Evolutionary conservation across 2,888 invertebrate genomes (phyloP), one percentile per base, ranked within the genome.

Genomic region (Pedicia rivosa): DNA sequence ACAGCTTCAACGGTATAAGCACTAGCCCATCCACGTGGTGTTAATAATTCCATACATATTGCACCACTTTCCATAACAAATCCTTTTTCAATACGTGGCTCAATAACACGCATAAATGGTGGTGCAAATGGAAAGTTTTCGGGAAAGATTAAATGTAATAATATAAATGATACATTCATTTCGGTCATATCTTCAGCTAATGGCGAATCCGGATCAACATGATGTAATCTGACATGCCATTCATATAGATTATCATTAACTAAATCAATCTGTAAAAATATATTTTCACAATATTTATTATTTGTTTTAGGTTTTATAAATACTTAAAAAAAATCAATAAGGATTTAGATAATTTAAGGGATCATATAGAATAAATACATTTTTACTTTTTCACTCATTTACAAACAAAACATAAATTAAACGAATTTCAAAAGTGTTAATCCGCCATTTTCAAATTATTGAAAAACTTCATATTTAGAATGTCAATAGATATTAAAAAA

Each of bases 51-150:
- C 84, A 87, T 86, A 54, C 84, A 84, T 51, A 87, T 87, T 30
- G 86, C 86, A 26, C 86, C 84, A 39, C 84, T 84, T 62, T 86
- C 84, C 86, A 87, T 86, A 16, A 87, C 86, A 54, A 84, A 87
- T 26, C 84, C 86, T 55, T 78, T 78, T 53, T 80, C 80, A 63
- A 81, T 78, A 56, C 76, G 66, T 7, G 81, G 81, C 50, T 81
- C 79, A 58, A 80, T 80, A 29, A 80, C 80, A 47, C 78, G 69
- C 66, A 78, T 81, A 58, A 87, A 87, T 28, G 87, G 87, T 36
- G 87, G 87, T 27, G 82, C 80, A 53, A 87, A 87, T 28, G 87
- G 87, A 52, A 87, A 87, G 56, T 84, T 86, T 52, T 87, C 83
- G 12, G 87, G 87, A 62, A 87, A 87, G 44, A 78, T 67, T 47